A percentile compares a stretch with the other conserved stretches of the same genome.
phyloP scores from a whole-genome alignment of 92 coral and sea anemone species.

The Phenganax stokvisi region DNA sequence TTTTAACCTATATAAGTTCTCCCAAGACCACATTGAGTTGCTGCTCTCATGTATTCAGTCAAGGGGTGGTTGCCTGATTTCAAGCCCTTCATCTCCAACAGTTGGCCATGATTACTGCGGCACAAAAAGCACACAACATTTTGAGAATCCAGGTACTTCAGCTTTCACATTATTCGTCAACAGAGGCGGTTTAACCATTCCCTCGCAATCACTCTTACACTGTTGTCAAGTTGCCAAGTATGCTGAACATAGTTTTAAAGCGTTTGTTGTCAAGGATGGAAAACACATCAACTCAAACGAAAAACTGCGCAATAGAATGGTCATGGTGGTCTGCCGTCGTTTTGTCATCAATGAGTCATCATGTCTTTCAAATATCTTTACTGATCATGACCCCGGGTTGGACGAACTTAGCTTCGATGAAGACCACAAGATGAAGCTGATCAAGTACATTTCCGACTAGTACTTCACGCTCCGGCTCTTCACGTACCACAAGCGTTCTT shows the following conservation, averaged over 20 bases:
- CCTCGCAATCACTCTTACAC: neutral
- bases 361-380: neutral
- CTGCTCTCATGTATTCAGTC: no score
- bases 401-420: neutral
- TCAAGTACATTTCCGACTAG: neutral
- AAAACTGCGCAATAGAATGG: neutral
- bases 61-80: neutral
- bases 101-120: neutral
- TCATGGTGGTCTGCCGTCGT: neutral
- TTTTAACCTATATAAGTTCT: no score
- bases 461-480: neutral
- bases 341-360: constrained; percentile 3
- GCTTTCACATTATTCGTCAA: neutral
- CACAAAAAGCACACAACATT: neutral
- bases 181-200: neutral
- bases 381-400: neutral
- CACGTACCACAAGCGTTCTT: neutral
- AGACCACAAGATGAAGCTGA: neutral
- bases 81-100: neutral
- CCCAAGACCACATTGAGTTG: no score
- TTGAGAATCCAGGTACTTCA: neutral
- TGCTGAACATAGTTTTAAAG: neutral
- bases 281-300: neutral
- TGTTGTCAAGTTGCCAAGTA: neutral
- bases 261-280: constrained; percentile 8